phyloP scores from a whole-genome alignment of 1,140 invertebrate species.

The Cryptotermes secundus region DNA sequence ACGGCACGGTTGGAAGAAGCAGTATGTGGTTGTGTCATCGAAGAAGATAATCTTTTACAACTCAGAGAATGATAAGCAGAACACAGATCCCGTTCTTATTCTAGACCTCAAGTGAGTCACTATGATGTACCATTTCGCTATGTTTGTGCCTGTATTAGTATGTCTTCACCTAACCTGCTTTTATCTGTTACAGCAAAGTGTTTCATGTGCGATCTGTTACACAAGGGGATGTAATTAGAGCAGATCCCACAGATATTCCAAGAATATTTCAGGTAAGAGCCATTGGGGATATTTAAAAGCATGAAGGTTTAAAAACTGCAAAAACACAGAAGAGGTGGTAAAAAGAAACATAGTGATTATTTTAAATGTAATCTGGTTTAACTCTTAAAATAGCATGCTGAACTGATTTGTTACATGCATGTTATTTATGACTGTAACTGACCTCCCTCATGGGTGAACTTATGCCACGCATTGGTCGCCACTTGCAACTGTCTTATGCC shows the following conservation, averaged over 20 bases:
- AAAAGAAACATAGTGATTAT: too few species aligned
- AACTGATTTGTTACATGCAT: too few species aligned
- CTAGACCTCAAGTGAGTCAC: slow-evolving; percentile 84
- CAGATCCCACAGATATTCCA: slow-evolving; percentile 98
- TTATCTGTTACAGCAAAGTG: slow-evolving; percentile 78
- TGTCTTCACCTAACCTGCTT: slow-evolving; percentile 25
- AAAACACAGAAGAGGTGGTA: too few species aligned
- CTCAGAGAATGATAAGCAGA: slow-evolving; percentile 90
- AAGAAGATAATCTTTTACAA: slow-evolving; percentile 98
- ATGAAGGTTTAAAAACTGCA: background rate
- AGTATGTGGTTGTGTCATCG: slow-evolving; percentile 95
- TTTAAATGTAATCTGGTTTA: too few species aligned
- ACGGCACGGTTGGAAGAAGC: slow-evolving; percentile 94
- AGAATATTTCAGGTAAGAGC: slow-evolving; percentile 88
- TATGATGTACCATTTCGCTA: background rate
- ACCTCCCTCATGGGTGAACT: too few species aligned
- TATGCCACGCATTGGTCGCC: too few species aligned
- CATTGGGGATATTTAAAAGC: background rate
- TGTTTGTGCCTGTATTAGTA: background rate
- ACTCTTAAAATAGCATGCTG: too few species aligned
- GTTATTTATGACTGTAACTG: too few species aligned
- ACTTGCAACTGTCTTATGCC: too few species aligned
- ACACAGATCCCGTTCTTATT: slow-evolving; percentile 91
- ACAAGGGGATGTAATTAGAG: slow-evolving; percentile 97
- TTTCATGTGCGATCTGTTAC: slow-evolving; percentile 98